These are phyloP conservation scores for Kryptopterus vitreolus DNA, from an alignment of 2,797 vertebrate genomes.

Conservation along the genomic window DNA sequence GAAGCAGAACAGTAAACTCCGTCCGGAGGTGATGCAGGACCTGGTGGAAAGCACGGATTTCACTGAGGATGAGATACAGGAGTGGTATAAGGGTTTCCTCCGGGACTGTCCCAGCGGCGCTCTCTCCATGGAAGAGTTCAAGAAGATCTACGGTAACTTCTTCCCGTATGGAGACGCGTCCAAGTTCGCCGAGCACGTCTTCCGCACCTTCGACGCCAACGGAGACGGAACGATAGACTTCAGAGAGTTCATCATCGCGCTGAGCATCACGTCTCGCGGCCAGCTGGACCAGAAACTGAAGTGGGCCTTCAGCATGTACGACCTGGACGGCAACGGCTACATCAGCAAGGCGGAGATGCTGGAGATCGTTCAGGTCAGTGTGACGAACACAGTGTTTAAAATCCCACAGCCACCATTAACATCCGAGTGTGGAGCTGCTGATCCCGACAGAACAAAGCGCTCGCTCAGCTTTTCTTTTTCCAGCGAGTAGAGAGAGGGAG, in stretches of 20 bases:
- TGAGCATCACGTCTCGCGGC: constrained; percentile 94
- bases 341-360: constrained; percentile 99
- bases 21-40: constrained; percentile 98
- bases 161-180: constrained; percentile 98
- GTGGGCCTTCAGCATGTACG: constrained; percentile 98
- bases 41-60: constrained; percentile 98
- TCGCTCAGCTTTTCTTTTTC: neutral
- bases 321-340: constrained; percentile 93
- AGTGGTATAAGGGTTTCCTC: constrained; percentile 99
- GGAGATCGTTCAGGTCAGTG: constrained; percentile 92
- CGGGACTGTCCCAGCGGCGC: constrained; percentile 97
- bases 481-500: neutral
- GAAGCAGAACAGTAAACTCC: constrained; percentile 99
- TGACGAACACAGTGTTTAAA: neutral
- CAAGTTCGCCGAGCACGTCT: constrained; percentile 97
- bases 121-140: constrained; percentile 97
- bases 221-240: constrained; percentile 97
- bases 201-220: constrained; percentile 96
- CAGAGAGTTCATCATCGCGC: constrained; percentile 98
- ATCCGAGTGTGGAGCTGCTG: neutral
- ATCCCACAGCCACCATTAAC: neutral
- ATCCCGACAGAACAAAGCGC: neutral
- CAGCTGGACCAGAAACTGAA: constrained; percentile 98
- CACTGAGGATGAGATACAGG: constrained; percentile 95
- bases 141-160: constrained; percentile 99